These are phyloP conservation scores for Orestias chungarensis DNA, from an alignment of 2,797 vertebrate genomes.

Conservation along the genomic window DNA sequence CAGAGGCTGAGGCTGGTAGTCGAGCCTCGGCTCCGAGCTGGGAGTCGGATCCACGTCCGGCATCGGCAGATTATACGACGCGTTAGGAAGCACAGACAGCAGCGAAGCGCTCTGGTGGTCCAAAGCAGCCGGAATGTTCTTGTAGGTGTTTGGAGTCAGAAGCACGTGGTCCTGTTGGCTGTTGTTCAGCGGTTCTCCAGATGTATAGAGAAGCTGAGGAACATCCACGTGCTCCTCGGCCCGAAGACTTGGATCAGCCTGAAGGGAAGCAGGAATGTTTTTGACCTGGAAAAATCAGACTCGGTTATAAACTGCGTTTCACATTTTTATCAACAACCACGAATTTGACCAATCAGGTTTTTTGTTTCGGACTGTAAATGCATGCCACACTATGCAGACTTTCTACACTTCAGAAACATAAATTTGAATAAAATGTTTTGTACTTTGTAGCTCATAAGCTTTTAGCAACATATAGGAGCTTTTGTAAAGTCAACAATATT, in stretches of 20 bases:
- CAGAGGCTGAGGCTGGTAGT: conserved; percentile 33
- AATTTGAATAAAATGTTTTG: too few species aligned
- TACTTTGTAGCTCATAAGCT: too few species aligned
- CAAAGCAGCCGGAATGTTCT: conserved; percentile 12
- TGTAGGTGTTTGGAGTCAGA: conserved; percentile 2
- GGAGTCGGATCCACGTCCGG: conserved; percentile 52
- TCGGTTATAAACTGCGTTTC: too few species aligned
- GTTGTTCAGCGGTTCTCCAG: neutral
- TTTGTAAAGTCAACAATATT: too few species aligned
- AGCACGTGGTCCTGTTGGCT: neutral
- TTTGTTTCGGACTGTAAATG: too few species aligned
- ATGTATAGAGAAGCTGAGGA: conserved; percentile 14
- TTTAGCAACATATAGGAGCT: too few species aligned
- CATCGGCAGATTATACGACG: conserved; percentile 13
- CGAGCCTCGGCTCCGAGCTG: neutral
- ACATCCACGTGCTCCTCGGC: conserved; percentile 75
- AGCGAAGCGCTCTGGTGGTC: neutral
- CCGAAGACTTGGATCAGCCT: conserved; percentile 69
- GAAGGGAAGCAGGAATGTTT: neutral
- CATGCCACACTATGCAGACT: too few species aligned
- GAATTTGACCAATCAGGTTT: too few species aligned
- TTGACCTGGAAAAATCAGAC: conserved; percentile 30
- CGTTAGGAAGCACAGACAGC: conserved; percentile 31
- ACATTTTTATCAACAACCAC: too few species aligned
- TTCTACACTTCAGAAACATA: too few species aligned